These are phyloP conservation scores for Chelidonichthys spinosus DNA, from an alignment of 2,797 vertebrate genomes.

Conservation along the genomic window DNA sequence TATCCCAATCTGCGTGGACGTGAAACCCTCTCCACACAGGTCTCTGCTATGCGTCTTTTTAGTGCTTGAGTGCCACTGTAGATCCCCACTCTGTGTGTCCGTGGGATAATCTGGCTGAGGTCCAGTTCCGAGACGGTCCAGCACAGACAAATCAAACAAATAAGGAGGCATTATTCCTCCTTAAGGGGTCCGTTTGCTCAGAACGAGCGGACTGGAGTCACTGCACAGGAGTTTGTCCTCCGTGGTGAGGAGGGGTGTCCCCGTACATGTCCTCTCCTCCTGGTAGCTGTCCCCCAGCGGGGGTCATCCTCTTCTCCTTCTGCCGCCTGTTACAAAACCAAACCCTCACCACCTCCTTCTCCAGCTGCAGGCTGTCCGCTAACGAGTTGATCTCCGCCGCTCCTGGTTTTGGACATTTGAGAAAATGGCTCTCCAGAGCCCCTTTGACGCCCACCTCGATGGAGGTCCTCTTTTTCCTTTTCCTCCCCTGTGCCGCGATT, in stretches of 20 bases:
- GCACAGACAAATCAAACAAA: constrained; percentile 72
- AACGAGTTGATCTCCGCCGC: constrained; percentile 96
- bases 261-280: constrained; percentile 97
- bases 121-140: constrained; percentile 85
- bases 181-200: constrained; percentile 58
- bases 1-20: constrained; percentile 45
- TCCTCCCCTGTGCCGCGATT: constrained; percentile 97
- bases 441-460: constrained; percentile 99
- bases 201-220: constrained; percentile 78
- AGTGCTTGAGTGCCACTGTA: constrained; percentile 70
- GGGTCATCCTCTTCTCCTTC: constrained; percentile 99
- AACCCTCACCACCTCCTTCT: constrained; percentile 99
- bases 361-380: constrained; percentile 98
- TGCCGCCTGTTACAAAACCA: constrained; percentile 99
- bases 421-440: constrained; percentile 98
- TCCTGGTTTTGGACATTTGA: constrained; percentile 98
- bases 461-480: constrained; percentile 98
- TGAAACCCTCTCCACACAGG: constrained; percentile 44
- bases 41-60: constrained; percentile 65
- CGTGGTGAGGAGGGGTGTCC: constrained; percentile 96
- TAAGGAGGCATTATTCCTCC: constrained; percentile 67
- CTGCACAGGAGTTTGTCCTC: constrained; percentile 97
- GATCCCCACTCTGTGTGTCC: constrained; percentile 84
- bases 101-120: constrained; percentile 80
- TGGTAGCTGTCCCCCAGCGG: constrained; percentile 92